These are phyloP conservation scores for Volucella zonaria DNA, from an alignment of 2,888 invertebrate genomes.

Conservation along the genomic window DNA sequence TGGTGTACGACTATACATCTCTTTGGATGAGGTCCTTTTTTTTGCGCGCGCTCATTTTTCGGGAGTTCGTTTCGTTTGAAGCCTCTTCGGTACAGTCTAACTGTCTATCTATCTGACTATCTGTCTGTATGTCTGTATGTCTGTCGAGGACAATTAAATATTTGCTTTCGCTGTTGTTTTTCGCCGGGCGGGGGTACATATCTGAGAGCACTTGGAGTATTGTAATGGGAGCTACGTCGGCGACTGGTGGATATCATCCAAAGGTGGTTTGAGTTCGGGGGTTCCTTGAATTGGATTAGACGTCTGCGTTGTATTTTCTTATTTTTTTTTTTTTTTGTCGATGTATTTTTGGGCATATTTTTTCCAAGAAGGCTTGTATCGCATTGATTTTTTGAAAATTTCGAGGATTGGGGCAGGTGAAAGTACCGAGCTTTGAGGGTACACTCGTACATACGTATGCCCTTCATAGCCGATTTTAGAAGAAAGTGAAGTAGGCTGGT, in stretches of 20 bases:
- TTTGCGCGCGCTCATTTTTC: slow-evolving; percentile 28
- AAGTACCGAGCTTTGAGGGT: not conserved
- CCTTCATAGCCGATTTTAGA: slow-evolving; percentile 30
- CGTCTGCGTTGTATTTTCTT: slow-evolving; percentile 20
- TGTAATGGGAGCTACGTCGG: slow-evolving; percentile 52
- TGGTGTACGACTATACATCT: slow-evolving; percentile 37
- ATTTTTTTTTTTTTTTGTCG: not conserved
- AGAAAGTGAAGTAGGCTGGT: not conserved
- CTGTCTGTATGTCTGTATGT: slow-evolving; percentile 58
- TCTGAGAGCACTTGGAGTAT: slow-evolving; percentile 8
- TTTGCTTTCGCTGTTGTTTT: slow-evolving; percentile 23
- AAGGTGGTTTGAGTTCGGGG: not conserved
- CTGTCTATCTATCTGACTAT: slow-evolving; percentile 53
- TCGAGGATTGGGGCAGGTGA: not conserved
- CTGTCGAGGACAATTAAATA: slow-evolving; percentile 70
- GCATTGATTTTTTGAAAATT: slow-evolving; percentile 23
- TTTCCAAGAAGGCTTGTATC: not conserved
- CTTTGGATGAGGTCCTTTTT: slow-evolving; percentile 50
- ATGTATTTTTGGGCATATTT: slow-evolving; percentile 20
- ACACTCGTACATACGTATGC: not conserved
- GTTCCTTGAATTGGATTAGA: slow-evolving; percentile 50
- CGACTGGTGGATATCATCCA: slow-evolving; percentile 19
- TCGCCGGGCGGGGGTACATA: not conserved
- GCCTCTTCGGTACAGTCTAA: slow-evolving; percentile 19
- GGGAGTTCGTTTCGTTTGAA: slow-evolving; percentile 51